phyloP scores from a whole-genome alignment of 2,888 invertebrate species.

The Callimorpha dominula region DNA sequence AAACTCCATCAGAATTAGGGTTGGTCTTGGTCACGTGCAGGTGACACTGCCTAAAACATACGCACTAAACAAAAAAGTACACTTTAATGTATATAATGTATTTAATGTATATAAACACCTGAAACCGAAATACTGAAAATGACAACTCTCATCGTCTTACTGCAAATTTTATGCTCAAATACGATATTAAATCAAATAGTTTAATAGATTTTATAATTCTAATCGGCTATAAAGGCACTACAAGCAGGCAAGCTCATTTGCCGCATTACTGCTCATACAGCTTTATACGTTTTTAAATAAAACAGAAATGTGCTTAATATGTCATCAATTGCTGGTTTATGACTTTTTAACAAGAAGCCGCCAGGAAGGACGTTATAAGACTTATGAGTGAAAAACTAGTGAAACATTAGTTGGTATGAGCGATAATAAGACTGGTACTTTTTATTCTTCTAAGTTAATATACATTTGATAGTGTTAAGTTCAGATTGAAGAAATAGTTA shows the following conservation, averaged over 20 bases:
- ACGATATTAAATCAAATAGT: neutral
- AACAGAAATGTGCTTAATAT: constrained; percentile 61
- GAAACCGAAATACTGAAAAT: too few relatives aligned
- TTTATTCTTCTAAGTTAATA: too few relatives aligned
- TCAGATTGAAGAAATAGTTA: neutral
- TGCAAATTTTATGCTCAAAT: too few relatives aligned
- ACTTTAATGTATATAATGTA: too few relatives aligned
- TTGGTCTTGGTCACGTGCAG: neutral
- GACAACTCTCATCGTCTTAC: too few relatives aligned
- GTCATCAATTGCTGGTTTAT: constrained; percentile 63
- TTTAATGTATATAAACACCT: too few relatives aligned
- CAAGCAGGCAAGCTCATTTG: constrained; percentile 53
- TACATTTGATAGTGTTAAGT: too few relatives aligned
- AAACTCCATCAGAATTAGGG: neutral
- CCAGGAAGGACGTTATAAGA: constrained; percentile 70
- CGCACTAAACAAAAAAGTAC: too few relatives aligned
- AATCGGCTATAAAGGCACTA: constrained; percentile 36
- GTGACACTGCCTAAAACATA: neutral
- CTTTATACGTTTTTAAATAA: constrained; percentile 57
- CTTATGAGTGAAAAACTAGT: constrained; percentile 39
- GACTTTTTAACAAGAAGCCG: constrained; percentile 66
- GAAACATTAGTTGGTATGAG: constrained; percentile 18
- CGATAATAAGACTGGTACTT: constrained; percentile 33
- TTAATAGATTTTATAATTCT: neutral
- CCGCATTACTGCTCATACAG: constrained; percentile 56